These are phyloP conservation scores for Spatulosminthurus flaviceps DNA, from an alignment of 2,888 invertebrate genomes.

Conservation along the genomic window DNA sequence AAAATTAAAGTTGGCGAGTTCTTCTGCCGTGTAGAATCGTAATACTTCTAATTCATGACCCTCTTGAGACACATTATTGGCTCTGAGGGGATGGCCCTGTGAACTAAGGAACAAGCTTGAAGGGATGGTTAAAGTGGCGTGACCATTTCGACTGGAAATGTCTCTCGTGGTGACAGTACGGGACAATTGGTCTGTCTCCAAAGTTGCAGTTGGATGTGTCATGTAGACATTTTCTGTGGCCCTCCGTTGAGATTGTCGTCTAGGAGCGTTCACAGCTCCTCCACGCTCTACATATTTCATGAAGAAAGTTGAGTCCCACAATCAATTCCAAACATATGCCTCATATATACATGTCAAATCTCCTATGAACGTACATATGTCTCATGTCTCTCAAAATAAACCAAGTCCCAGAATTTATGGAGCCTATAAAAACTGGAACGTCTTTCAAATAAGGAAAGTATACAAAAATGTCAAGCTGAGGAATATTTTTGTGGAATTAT, in stretches of 20 bases:
- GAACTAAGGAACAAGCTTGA: background rate
- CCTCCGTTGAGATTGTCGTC: background rate
- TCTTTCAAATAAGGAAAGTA: no score
- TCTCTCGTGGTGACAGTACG: background rate
- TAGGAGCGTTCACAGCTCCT: background rate
- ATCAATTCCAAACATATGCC: no score
- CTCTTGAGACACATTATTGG: background rate
- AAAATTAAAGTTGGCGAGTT: slow-evolving; percentile 34
- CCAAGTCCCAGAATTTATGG: no score
- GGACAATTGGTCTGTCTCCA: background rate
- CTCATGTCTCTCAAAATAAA: no score
- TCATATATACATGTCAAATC: no score
- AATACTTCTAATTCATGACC: slow-evolving; percentile 7
- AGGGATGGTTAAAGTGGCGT: slow-evolving; percentile 8
- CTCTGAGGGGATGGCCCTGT: background rate
- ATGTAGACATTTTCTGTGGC: slow-evolving; percentile 33
- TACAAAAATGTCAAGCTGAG: no score
- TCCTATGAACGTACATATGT: no score
- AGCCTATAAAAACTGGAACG: no score
- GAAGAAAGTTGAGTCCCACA: no score
- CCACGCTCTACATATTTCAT: background rate
- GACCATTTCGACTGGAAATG: slow-evolving; percentile 1
- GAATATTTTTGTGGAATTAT: no score
- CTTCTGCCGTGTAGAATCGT: slow-evolving; percentile 44
- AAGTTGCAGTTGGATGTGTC: slow-evolving; percentile 12